These are phyloP conservation scores for Clarias batrachus DNA, from an alignment of 2,113 vertebrate species.

Conservation along the genomic window DNA sequence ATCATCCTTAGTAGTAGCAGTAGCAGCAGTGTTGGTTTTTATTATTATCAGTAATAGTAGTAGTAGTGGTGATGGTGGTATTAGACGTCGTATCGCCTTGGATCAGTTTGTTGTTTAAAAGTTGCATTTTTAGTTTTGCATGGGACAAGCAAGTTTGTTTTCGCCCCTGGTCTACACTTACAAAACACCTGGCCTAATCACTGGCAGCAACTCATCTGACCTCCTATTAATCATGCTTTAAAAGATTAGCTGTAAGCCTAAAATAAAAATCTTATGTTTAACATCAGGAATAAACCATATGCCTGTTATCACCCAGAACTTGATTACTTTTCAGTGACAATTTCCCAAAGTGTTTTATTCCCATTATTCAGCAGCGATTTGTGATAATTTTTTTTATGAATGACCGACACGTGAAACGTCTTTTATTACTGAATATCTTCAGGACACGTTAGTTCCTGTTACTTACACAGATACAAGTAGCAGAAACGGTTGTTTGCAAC, in stretches of 20 bases:
- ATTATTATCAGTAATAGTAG: background rate
- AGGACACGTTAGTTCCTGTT: background rate
- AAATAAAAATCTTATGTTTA: background rate
- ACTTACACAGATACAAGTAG: background rate
- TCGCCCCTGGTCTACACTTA: background rate
- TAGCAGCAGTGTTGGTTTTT: background rate
- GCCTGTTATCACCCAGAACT: background rate
- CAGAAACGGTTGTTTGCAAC: background rate
- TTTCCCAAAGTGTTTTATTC: background rate
- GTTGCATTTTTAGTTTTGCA: background rate
- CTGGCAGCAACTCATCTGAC: too few species aligned
- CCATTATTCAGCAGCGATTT: background rate
- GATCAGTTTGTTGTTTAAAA: background rate
- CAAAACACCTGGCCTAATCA: too few species aligned
- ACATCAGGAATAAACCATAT: background rate
- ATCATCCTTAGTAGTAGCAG: background rate
- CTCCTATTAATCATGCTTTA: background rate
- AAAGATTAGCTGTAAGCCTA: background rate
- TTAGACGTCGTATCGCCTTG: background rate
- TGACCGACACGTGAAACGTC: background rate
- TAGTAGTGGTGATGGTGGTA: background rate
- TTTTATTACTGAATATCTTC: background rate
- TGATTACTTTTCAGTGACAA: background rate
- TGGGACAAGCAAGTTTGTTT: background rate
- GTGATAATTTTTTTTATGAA: background rate